phyloP scores from a whole-genome alignment of 2,888 invertebrate genomes.

The Pteria penguin region DNA sequence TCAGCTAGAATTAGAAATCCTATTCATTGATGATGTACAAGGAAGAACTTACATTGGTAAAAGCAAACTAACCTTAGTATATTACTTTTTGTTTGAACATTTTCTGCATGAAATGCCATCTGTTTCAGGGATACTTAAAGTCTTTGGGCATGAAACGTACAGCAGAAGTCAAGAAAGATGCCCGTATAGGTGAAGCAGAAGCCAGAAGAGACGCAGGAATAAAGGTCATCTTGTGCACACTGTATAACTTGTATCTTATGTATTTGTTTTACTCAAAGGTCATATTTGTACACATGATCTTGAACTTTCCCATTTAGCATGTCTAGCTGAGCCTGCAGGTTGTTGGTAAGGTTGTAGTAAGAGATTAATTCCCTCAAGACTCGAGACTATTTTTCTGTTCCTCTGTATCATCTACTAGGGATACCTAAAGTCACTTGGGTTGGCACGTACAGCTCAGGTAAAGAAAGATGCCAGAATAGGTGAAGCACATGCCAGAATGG shows the following conservation, averaged over 20 bases:
- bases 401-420: slow-evolving; percentile 83
- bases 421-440: slow-evolving; percentile 92
- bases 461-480: slow-evolving; percentile 95
- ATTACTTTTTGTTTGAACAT: too few relatives aligned
- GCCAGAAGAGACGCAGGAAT: slow-evolving; percentile 93
- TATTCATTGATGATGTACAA: too few relatives aligned
- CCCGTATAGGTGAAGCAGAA: slow-evolving; percentile 97
- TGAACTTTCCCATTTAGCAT: not conserved
- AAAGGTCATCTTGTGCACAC: slow-evolving; percentile 81
- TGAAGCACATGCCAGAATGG: slow-evolving; percentile 94
- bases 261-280: too few relatives aligned
- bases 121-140: slow-evolving; percentile 90
- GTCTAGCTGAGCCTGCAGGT: too few relatives aligned
- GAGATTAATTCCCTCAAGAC: too few relatives aligned
- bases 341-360: too few relatives aligned
- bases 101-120: too few relatives aligned
- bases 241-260: too few relatives aligned
- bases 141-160: slow-evolving; percentile 85
- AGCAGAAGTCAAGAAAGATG: slow-evolving; percentile 85
- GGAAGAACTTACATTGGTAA: too few relatives aligned
- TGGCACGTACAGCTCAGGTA: slow-evolving; percentile 79
- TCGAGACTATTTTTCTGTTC: too few relatives aligned
- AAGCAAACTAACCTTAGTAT: too few relatives aligned
- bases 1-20: too few relatives aligned
- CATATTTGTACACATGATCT: not conserved